Percentiles rank a stretch among this genome's conserved stretches.
These are phyloP conservation scores for Allobates femoralis DNA, from an alignment of 2,797 vertebrate genomes.

Conservation along the genomic window DNA sequence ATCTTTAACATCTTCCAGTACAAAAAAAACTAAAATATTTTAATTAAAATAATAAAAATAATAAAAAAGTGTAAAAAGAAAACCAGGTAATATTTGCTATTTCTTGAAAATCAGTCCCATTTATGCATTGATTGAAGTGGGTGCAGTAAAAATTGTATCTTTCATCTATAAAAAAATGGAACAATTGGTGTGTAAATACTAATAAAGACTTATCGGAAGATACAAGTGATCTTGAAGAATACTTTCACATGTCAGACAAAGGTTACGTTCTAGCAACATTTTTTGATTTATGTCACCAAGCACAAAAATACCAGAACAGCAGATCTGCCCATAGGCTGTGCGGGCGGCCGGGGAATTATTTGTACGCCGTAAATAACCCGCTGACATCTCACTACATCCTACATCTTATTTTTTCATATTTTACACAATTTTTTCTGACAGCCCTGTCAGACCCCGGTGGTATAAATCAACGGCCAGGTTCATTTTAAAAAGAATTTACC, in stretches of 20 bases:
- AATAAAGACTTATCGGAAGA: not conserved
- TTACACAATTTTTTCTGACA: conserved; percentile 43
- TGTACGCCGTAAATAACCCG: conserved; percentile 12
- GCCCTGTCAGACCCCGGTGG: conserved; percentile 15
- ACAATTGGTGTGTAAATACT: not conserved
- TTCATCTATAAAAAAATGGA: too few species aligned
- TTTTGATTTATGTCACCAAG: not conserved
- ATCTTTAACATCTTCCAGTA: too few species aligned
- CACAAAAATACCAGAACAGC: not conserved
- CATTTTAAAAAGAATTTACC: conserved; percentile 26
- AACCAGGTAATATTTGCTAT: too few species aligned
- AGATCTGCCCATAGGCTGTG: not conserved
- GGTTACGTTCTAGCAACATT: not conserved
- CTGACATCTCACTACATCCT: conserved; percentile 28
- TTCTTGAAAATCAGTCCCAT: too few species aligned
- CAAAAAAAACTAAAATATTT: too few species aligned
- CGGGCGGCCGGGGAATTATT: not conserved
- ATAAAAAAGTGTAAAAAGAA: too few species aligned
- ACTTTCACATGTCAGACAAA: not conserved
- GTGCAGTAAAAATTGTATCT: too few species aligned
- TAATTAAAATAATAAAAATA: too few species aligned
- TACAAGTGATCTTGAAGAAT: not conserved
- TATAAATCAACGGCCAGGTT: conserved; percentile 39
- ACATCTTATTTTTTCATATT: not conserved
- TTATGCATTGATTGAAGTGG: too few species aligned